Percentiles rank a stretch among this genome's conserved stretches.
These are phyloP conservation scores for Erynnis tages DNA, from an alignment of 2,888 invertebrate genomes.

Conservation along the genomic window DNA sequence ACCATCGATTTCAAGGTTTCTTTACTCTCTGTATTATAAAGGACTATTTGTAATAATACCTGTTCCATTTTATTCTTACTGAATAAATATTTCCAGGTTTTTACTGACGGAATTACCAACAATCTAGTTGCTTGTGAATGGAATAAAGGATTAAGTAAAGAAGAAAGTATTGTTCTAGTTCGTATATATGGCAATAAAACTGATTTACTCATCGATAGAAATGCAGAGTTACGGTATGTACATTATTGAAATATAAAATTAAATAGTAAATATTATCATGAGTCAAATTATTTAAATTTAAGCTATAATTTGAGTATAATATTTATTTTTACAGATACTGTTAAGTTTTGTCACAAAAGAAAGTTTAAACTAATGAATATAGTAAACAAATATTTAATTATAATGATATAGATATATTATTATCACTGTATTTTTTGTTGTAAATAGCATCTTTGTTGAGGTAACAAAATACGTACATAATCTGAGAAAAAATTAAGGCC, in stretches of 20 bases:
- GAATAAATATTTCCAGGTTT: conserved; percentile 82
- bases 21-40: not conserved
- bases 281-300: not conserved
- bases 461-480: no score
- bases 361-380: no score
- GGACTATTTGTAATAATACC: not conserved
- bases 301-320: no score
- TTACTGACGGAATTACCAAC: conserved; percentile 97
- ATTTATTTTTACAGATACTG: no score
- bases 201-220: conserved; percentile 94
- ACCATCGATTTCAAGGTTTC: conserved; percentile 87
- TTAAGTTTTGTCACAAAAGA: no score
- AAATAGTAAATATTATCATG: not conserved
- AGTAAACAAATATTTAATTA: no score
- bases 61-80: not conserved
- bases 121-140: conserved; percentile 90
- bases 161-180: conserved; percentile 88
- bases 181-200: conserved; percentile 97
- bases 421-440: no score
- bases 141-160: conserved; percentile 42
- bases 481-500: no score
- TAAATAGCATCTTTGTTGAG: no score
- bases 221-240: conserved; percentile 87
- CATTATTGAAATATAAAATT: not conserved
- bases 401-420: no score